Conservation (phyloP, 2,888 invertebrate species). For the Nymphalis polychloros region DNA sequence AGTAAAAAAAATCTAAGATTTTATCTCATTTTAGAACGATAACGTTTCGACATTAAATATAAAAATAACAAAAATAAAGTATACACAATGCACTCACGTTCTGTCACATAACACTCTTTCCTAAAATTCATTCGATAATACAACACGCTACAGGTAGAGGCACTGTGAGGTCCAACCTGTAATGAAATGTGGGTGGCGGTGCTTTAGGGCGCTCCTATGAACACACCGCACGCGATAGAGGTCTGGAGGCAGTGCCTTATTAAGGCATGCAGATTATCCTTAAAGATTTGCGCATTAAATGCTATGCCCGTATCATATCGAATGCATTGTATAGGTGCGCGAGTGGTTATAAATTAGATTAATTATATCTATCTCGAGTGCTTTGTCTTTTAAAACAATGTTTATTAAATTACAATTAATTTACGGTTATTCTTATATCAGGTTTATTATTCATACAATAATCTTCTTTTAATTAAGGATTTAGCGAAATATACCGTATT, state of each 20-base stretch:
- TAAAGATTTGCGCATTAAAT: conserved; percentile 40
- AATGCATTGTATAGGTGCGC: conserved; percentile 25
- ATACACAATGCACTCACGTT: too few species aligned
- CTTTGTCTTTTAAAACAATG: conserved; percentile 5
- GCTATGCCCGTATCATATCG: conserved; percentile 24
- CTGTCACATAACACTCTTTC: background rate
- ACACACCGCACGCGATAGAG: conserved; percentile 39
- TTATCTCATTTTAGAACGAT: too few species aligned
- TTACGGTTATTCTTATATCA: background rate
- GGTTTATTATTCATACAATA: background rate
- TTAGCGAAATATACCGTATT: too few species aligned
- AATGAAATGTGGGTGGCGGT: conserved; percentile 61
- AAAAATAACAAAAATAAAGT: too few species aligned
- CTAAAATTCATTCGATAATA: background rate
- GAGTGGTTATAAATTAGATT: conserved; percentile 25
- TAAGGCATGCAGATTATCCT: conserved; percentile 45
- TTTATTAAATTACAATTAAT: conserved; percentile 12
- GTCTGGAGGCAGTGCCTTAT: conserved; percentile 41
- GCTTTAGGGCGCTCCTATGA: conserved; percentile 41
- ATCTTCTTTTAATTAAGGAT: background rate
- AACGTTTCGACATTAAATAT: too few species aligned
- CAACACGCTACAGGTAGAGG: background rate
- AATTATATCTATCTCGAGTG: conserved; percentile 16
- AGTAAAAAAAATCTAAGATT: too few species aligned
- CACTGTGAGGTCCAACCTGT: conserved; percentile 35